These are phyloP conservation scores for Euwallacea similis DNA, from an alignment of 1,140 invertebrate species.

Conservation along the genomic window DNA sequence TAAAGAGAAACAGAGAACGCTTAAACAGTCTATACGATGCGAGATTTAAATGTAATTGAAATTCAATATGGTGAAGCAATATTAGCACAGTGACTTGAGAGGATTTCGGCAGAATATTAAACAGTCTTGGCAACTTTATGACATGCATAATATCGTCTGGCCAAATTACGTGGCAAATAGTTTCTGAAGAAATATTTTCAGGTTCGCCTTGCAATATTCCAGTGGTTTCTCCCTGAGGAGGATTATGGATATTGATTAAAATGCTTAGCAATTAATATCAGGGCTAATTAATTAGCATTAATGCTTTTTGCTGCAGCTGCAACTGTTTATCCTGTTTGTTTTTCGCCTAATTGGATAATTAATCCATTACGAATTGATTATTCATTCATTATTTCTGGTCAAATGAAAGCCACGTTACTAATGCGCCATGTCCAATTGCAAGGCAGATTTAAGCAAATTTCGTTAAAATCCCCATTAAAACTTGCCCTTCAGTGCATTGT, in stretches of 20 bases:
- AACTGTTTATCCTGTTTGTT: no score
- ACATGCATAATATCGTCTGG: slow-evolving; percentile 6
- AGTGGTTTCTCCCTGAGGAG: no score
- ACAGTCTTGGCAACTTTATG: slow-evolving; percentile 6
- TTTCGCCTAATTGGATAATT: no score
- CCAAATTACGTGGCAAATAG: not conserved
- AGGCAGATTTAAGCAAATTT: not conserved
- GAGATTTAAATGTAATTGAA: slow-evolving; percentile 28
- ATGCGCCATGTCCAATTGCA: no score
- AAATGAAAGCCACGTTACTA: no score
- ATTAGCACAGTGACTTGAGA: slow-evolving; percentile 26
- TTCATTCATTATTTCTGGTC: no score
- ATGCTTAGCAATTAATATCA: no score
- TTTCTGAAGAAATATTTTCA: not conserved
- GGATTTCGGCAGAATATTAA: slow-evolving; percentile 20
- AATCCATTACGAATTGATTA: no score
- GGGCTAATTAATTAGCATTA: no score
- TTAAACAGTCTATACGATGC: slow-evolving; percentile 14
- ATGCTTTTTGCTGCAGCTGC: no score
- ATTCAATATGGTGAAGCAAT: slow-evolving; percentile 31
- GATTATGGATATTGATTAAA: no score
- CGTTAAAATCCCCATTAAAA: not conserved
- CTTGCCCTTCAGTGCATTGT: not conserved
- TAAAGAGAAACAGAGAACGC: slow-evolving; percentile 20
- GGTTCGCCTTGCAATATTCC: no score